Conservation (phyloP, 2,113 vertebrate species). For the Callocephalon fimbriatum region DNA sequence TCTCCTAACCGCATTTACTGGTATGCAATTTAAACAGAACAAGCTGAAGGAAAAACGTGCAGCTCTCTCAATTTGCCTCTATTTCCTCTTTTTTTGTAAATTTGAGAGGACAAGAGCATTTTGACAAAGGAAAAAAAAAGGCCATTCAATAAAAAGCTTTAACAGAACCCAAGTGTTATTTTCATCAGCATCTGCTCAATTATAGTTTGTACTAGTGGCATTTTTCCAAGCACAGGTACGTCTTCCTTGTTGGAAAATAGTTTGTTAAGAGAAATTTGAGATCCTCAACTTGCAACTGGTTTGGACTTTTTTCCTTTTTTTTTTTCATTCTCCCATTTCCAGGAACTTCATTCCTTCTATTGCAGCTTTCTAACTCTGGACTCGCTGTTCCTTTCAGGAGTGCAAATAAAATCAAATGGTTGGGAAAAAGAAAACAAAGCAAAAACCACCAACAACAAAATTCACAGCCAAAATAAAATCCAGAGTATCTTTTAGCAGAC, state of each 20-base stretch:
- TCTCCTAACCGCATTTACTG: not conserved
- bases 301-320: not conserved
- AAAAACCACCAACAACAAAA: not conserved
- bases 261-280: not conserved
- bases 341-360: not conserved
- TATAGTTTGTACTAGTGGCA: not conserved
- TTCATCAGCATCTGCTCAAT: not conserved
- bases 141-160: not conserved
- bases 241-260: not conserved
- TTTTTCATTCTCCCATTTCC: not conserved
- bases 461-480: not conserved
- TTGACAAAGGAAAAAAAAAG: not conserved
- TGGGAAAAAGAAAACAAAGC: not conserved
- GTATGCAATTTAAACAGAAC: not conserved
- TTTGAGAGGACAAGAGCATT: not conserved
- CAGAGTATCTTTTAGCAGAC: not conserved
- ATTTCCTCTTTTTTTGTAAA: not conserved
- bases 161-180: not conserved
- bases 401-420: not conserved
- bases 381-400: not conserved
- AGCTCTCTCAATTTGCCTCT: not conserved
- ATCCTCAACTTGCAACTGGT: not conserved
- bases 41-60: not conserved
- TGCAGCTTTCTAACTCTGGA: slow-evolving; percentile 10
- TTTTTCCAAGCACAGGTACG: not conserved